phyloP scores from a whole-genome alignment of 2,113 vertebrate genomes.

The Oostethus manadensis region DNA sequence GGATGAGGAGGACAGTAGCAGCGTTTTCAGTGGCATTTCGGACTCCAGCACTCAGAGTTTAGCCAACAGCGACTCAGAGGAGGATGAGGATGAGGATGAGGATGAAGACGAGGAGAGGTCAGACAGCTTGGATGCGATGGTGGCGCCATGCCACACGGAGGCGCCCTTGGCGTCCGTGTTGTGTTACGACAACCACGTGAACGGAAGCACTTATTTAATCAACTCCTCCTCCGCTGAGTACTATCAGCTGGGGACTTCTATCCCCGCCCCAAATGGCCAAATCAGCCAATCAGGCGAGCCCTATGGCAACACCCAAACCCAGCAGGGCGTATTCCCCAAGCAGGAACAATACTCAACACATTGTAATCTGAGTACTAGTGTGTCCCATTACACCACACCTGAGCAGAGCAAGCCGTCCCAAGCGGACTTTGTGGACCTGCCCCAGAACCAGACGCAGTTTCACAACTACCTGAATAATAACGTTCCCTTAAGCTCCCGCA shows the following conservation, averaged over 20 bases:
- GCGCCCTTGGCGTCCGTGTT: conserved; percentile 84
- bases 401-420: conserved; percentile 79
- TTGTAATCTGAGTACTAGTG: conserved; percentile 73
- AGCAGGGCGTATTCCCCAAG: conserved; percentile 38
- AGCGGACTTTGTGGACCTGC: conserved; percentile 76
- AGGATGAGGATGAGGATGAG: conserved; percentile 80
- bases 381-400: conserved; percentile 71
- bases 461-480: conserved; percentile 92
- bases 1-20: conserved; percentile 91
- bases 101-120: conserved; percentile 82
- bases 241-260: conserved; percentile 87
- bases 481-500: conserved; percentile 80
- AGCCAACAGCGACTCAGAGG: conserved; percentile 91
- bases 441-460: conserved; percentile 79
- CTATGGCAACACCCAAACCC: conserved; percentile 74
- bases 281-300: conserved; percentile 75
- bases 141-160: conserved; percentile 73
- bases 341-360: conserved; percentile 71
- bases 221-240: conserved; percentile 84
- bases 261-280: conserved; percentile 61
- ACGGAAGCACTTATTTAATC: conserved; percentile 82
- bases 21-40: conserved; percentile 89
- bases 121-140: no score
- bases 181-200: conserved; percentile 86
- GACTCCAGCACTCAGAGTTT: conserved; percentile 97